phyloP scores from a whole-genome alignment of 2,797 vertebrate species.

The Menidia menidia region DNA sequence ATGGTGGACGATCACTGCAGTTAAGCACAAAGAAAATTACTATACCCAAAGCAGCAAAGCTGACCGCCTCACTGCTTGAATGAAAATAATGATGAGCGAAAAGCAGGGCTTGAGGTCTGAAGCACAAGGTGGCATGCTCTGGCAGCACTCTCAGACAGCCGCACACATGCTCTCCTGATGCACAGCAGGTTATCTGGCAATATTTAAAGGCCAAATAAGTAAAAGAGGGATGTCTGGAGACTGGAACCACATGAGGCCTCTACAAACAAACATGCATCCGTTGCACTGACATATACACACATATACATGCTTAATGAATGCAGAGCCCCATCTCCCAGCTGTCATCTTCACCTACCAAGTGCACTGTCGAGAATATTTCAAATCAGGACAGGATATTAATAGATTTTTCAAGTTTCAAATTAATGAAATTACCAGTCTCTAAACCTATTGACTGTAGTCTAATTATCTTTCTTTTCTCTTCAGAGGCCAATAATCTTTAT shows the following conservation, averaged over 20 bases:
- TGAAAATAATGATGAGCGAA: slow-evolving; percentile 70
- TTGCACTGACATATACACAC: slow-evolving; percentile 16
- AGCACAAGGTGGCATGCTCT: slow-evolving; percentile 63
- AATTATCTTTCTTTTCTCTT: background rate
- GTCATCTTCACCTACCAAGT: slow-evolving; percentile 49
- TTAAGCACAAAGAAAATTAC: slow-evolving; percentile 56
- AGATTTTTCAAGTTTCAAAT: slow-evolving; percentile 11
- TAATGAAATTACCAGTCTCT: background rate
- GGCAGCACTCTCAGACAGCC: slow-evolving; percentile 44
- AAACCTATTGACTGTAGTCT: background rate
- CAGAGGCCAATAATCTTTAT: background rate
- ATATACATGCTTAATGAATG: slow-evolving; percentile 17
- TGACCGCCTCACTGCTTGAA: slow-evolving; percentile 35
- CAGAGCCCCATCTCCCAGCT: slow-evolving; percentile 71
- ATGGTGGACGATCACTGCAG: slow-evolving; percentile 28
- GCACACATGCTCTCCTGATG: slow-evolving; percentile 18
- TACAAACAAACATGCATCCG: slow-evolving; percentile 44
- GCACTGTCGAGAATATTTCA: slow-evolving; percentile 32
- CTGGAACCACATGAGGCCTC: slow-evolving; percentile 55
- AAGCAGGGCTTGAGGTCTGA: slow-evolving; percentile 46
- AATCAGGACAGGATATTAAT: slow-evolving; percentile 9
- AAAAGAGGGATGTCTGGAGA: slow-evolving; percentile 38
- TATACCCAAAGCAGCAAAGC: slow-evolving; percentile 45
- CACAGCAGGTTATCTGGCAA: slow-evolving; percentile 68
- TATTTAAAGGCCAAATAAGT: slow-evolving; percentile 68